phyloP scores from a whole-genome alignment of 1,140 invertebrate species.

The Bombus polaris region DNA sequence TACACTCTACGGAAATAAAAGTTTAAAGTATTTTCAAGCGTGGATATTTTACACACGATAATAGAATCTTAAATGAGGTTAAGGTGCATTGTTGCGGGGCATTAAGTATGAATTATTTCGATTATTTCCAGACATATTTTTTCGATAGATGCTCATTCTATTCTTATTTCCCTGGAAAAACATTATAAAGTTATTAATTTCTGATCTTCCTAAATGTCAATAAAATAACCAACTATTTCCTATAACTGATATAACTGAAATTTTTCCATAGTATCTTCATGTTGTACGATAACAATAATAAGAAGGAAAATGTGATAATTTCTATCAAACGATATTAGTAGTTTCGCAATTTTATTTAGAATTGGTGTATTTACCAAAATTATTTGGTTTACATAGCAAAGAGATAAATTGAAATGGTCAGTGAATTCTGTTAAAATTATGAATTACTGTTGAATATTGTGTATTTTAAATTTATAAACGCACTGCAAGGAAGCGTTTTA shows the following conservation, averaged over 20 bases:
- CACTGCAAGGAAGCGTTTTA: background rate
- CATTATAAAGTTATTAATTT: background rate
- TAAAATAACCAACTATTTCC: background rate
- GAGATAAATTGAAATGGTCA: no score
- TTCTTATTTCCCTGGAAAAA: background rate
- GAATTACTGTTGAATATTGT: no score
- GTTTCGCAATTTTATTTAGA: no score
- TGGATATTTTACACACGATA: conserved; percentile 52
- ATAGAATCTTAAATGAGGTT: conserved; percentile 46
- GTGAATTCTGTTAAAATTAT: no score
- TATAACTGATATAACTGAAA: background rate
- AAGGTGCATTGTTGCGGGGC: background rate
- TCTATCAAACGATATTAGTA: background rate
- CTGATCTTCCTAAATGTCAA: background rate
- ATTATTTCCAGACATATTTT: conserved; percentile 1
- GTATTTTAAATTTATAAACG: conserved; percentile 2
- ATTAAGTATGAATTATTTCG: conserved; percentile 30
- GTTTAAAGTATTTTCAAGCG: conserved; percentile 42
- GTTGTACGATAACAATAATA: background rate
- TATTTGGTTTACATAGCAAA: no score
- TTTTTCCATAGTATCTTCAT: background rate
- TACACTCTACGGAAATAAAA: conserved; percentile 43
- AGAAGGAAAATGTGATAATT: background rate
- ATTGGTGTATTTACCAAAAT: no score
- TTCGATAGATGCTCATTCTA: background rate